Percentiles rank a stretch among this genome's conserved stretches.
These are phyloP conservation scores for Microcebus tavaratra DNA, from an alignment of 2,113 vertebrate genomes.

Conservation along the genomic window DNA sequence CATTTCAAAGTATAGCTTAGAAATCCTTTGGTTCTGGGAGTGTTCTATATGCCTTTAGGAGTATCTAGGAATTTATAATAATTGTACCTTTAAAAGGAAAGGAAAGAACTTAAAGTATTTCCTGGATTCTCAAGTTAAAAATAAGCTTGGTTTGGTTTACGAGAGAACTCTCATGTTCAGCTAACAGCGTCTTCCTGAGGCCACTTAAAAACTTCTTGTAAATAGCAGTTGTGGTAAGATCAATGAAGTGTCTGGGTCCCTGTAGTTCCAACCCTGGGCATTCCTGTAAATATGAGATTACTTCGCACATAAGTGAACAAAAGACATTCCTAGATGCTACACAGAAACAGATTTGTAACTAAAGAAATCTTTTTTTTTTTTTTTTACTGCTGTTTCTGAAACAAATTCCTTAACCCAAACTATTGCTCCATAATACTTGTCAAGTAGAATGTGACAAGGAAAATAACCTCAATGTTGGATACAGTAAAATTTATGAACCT, in stretches of 20 bases:
- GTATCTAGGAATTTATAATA: not conserved
- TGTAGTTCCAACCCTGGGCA: not conserved
- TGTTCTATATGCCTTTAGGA: not conserved
- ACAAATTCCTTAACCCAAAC: not conserved
- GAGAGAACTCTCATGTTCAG: not conserved
- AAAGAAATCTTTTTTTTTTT: not conserved
- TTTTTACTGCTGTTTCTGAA: not conserved
- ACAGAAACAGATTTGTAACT: not conserved
- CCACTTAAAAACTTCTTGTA: not conserved
- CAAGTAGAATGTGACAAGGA: not conserved
- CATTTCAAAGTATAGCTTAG: not conserved
- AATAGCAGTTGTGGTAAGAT: not conserved
- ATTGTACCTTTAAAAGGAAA: not conserved
- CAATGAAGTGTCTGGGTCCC: not conserved
- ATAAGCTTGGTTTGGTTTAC: not conserved
- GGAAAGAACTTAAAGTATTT: not conserved
- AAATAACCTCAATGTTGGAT: not conserved
- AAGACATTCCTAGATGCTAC: not conserved
- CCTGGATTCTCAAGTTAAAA: not conserved
- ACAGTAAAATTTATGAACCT: not conserved
- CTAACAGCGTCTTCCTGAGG: not conserved
- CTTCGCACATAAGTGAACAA: not conserved
- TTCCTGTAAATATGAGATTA: not conserved
- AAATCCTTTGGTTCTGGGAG: not conserved
- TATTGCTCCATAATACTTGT: not conserved